These are phyloP conservation scores for Thamnophis elegans DNA, from an alignment of 2,797 vertebrate species.

Conservation along the genomic window DNA sequence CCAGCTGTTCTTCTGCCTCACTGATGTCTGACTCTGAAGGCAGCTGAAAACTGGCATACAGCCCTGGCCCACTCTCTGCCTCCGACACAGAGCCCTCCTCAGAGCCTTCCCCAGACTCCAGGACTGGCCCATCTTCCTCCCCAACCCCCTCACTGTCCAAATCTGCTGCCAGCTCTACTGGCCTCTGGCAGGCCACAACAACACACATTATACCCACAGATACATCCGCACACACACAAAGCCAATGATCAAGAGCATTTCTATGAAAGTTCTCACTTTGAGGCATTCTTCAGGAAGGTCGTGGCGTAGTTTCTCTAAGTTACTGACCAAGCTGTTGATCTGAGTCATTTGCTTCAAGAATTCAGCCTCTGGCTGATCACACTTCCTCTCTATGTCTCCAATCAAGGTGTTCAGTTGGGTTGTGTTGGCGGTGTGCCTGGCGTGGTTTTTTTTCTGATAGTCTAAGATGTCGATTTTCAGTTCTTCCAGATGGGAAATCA, in stretches of 20 bases:
- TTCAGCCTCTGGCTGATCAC: not conserved
- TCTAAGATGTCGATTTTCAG: not conserved
- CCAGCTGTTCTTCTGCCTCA: too few species aligned
- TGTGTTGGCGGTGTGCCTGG: not conserved
- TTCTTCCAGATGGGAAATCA: not conserved
- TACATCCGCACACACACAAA: too few species aligned
- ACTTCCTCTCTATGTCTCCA: not conserved
- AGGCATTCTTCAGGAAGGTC: fast-evolving
- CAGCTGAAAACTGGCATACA: too few species aligned
- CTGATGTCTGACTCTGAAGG: too few species aligned
- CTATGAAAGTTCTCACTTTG: not conserved
- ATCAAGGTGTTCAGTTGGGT: not conserved
- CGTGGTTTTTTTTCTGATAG: not conserved
- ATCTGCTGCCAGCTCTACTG: too few species aligned
- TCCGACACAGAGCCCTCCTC: too few species aligned
- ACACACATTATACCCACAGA: too few species aligned
- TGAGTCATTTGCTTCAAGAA: not conserved
- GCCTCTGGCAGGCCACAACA: too few species aligned
- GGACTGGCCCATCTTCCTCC: too few species aligned
- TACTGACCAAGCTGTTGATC: not conserved
- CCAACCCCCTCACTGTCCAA: too few species aligned
- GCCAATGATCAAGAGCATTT: not conserved
- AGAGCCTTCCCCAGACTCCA: too few species aligned
- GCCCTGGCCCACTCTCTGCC: too few species aligned
- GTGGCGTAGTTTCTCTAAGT: not conserved